Evolutionary conservation across 1,140 invertebrate species (phyloP).

Genomic region (Episyrphus balteatus): DNA sequence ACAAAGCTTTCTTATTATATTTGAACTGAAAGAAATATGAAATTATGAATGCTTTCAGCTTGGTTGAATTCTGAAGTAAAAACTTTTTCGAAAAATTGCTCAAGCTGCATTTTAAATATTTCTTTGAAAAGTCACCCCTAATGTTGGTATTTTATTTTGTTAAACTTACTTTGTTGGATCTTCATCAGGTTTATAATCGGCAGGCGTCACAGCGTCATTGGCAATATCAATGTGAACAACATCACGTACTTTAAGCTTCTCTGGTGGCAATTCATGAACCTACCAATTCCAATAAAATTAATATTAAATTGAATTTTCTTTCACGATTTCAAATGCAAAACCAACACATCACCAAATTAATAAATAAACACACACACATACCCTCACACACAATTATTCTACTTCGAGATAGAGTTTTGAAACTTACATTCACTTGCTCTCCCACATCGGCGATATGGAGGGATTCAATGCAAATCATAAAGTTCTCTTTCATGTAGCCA

Average conservation of each 20-base stretch:
- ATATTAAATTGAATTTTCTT: not conserved
- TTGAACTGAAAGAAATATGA: too few species aligned
- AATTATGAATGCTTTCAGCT: too few species aligned
- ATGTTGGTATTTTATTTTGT: too few species aligned
- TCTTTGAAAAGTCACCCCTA: too few species aligned
- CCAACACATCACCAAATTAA: constrained; percentile 5
- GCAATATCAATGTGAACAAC: constrained; percentile 91
- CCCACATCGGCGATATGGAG: constrained; percentile 82
- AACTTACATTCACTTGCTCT: constrained; percentile 72
- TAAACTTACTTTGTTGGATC: constrained; percentile 33
- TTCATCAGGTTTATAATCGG: constrained; percentile 71
- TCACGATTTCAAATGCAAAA: not conserved
- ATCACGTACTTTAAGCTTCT: constrained; percentile 80
- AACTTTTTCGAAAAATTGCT: too few species aligned
- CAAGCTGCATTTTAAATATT: too few species aligned
- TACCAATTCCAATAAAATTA: constrained; percentile 26
- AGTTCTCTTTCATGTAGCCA: constrained; percentile 99
- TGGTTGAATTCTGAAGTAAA: too few species aligned
- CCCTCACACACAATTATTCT: constrained; percentile 2
- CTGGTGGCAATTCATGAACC: constrained; percentile 80
- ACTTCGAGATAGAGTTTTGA: not conserved
- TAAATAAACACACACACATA: constrained; percentile 11
- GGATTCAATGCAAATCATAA: constrained; percentile 92
- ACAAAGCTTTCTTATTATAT: too few species aligned
- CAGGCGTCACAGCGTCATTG: constrained; percentile 66